Percentiles rank a stretch among this genome's conserved stretches.
These are phyloP conservation scores for Caloenas nicobarica DNA, from an alignment of 2,113 vertebrate species.

Conservation along the genomic window DNA sequence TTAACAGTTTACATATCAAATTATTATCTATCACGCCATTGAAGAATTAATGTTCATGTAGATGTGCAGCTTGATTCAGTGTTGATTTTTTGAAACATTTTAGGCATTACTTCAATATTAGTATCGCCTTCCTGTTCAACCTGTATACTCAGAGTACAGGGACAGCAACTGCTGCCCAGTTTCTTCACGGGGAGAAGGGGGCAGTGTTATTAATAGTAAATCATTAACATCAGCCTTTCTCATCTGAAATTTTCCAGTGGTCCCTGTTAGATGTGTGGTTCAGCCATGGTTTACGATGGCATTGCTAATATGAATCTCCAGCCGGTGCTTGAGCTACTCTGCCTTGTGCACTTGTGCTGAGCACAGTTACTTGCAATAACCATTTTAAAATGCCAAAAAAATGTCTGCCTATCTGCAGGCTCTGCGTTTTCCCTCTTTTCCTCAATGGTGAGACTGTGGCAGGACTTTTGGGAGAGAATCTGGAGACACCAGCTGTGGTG, in stretches of 20 bases:
- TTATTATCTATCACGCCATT: background rate
- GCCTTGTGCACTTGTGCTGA: background rate
- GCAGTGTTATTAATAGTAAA: background rate
- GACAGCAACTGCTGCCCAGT: background rate
- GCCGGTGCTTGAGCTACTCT: background rate
- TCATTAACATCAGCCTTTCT: too few relatives aligned
- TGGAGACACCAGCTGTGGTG: background rate
- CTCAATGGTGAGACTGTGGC: background rate
- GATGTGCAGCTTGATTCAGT: background rate
- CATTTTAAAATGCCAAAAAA: background rate
- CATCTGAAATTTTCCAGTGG: background rate
- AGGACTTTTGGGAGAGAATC: background rate
- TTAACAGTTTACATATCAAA: background rate
- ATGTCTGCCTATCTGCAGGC: background rate
- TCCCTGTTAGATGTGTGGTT: background rate
- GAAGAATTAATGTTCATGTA: background rate
- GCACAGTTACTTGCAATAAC: background rate
- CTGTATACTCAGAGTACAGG: background rate
- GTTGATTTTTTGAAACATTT: background rate
- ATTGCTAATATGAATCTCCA: fast-evolving
- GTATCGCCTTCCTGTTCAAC: background rate
- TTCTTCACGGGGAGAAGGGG: background rate
- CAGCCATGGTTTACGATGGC: background rate
- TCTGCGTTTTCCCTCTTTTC: background rate
- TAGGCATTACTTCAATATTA: background rate